Percentiles rank a stretch among this genome's conserved stretches.
Conservation (phyloP, 2,888 invertebrate genomes). For the Dascillus cervinus region DNA sequence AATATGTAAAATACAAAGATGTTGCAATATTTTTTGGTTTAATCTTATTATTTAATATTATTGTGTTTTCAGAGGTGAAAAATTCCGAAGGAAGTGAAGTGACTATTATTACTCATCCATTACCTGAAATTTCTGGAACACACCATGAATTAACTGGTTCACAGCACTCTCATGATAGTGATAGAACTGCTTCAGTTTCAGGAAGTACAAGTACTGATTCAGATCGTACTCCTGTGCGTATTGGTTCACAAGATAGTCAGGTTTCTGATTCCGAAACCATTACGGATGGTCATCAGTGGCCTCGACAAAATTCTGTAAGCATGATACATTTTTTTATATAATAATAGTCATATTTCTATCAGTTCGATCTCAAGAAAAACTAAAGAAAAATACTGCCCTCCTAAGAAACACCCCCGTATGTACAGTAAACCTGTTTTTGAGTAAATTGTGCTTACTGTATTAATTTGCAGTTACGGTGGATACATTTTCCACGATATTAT, state of each 20-base stretch:
- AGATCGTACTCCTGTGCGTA: slow-evolving; percentile 69
- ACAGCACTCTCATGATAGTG: slow-evolving; percentile 61
- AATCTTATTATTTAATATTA: not conserved
- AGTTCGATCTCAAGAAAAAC: no score
- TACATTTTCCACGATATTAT: no score
- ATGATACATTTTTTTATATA: slow-evolving; percentile 2
- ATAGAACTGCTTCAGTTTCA: slow-evolving; percentile 63
- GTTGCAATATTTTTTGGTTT: not conserved
- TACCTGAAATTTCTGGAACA: slow-evolving; percentile 29
- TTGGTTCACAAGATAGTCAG: slow-evolving; percentile 78
- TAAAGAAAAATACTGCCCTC: no score
- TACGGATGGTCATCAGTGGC: slow-evolving; percentile 54
- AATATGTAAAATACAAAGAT: not conserved
- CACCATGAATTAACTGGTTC: slow-evolving; percentile 46
- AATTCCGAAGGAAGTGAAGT: slow-evolving; percentile 43
- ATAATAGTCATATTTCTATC: slow-evolving; percentile 8
- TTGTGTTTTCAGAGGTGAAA: slow-evolving; percentile 32
- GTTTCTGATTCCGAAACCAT: slow-evolving; percentile 56
- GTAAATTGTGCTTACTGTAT: no score
- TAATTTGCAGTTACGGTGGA: no score
- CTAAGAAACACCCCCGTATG: no score
- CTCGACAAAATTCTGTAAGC: slow-evolving; percentile 72
- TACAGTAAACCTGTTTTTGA: no score
- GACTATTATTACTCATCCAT: slow-evolving; percentile 47
- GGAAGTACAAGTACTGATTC: slow-evolving; percentile 73